These are phyloP conservation scores for Desmophyllum pertusum DNA, from an alignment of 92 coral and sea anemone genomes.

Conservation along the genomic window DNA sequence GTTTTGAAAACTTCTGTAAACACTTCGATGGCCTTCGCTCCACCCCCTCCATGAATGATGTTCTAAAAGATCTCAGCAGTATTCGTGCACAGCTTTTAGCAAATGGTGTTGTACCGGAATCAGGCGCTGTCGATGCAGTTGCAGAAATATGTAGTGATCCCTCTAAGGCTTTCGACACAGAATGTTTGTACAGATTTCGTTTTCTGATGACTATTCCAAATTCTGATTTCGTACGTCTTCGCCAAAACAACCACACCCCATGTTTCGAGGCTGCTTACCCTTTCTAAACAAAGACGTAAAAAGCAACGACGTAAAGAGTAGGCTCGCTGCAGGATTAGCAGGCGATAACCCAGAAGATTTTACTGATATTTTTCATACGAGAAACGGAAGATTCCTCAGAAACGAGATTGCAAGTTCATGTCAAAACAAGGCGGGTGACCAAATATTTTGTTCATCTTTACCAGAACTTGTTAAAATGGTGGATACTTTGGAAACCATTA, in stretches of 20 bases:
- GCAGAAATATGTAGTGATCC: conserved; percentile 11
- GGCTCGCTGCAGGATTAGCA: conserved; percentile 10
- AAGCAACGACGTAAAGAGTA: conserved; percentile 36
- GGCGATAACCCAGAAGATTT: background rate
- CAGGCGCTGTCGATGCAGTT: conserved; percentile 8
- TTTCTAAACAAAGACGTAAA: conserved; percentile 12
- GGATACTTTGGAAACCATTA: conserved; percentile 24
- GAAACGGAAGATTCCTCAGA: conserved; percentile 1
- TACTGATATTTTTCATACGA: background rate
- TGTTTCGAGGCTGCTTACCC: conserved; percentile 25
- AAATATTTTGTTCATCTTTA: conserved; percentile 24
- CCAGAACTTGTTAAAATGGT: conserved; percentile 38
- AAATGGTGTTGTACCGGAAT: background rate
- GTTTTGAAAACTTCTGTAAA: conserved; percentile 25
- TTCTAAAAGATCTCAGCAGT: conserved; percentile 4
- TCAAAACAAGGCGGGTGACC: background rate
- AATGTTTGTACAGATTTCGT: conserved; percentile 16
- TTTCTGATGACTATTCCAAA: background rate
- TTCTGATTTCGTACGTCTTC: background rate
- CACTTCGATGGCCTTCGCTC: conserved; percentile 37
- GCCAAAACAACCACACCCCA: conserved; percentile 13
- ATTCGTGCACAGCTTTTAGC: background rate
- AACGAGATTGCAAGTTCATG: conserved; percentile 25
- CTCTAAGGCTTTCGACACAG: conserved; percentile 28
- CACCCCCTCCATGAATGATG: background rate